phyloP scores from a whole-genome alignment of 2,797 vertebrate species.

The Trachops cirrhosus region DNA sequence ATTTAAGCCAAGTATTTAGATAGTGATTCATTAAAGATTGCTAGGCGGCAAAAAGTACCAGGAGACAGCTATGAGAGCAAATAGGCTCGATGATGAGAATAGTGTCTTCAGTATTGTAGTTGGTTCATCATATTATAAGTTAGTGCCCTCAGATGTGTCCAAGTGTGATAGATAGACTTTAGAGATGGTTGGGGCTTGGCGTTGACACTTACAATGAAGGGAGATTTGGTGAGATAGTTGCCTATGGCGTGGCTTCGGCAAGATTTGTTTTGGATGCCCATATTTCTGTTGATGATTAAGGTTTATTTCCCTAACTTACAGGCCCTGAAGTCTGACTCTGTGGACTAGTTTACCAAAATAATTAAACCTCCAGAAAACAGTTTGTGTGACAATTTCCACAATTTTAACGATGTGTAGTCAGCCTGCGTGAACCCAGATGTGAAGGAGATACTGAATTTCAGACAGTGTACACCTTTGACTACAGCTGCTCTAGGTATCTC shows the following conservation, averaged over 20 bases:
- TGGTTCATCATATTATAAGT: not conserved
- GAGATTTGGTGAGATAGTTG: not conserved
- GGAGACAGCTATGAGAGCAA: not conserved
- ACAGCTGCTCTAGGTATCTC: not conserved
- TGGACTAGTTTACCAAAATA: not conserved
- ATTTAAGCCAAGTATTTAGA: not conserved
- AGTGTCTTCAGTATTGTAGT: not conserved
- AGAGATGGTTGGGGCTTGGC: not conserved
- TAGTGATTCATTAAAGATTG: not conserved
- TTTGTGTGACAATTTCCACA: not conserved
- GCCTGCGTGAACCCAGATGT: not conserved
- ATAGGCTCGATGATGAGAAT: not conserved
- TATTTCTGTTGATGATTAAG: not conserved
- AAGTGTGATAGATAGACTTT: not conserved
- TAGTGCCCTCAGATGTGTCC: not conserved
- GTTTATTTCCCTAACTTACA: not conserved
- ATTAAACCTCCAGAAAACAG: not conserved
- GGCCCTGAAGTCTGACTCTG: not conserved
- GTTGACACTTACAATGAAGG: not conserved
- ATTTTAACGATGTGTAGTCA: not conserved
- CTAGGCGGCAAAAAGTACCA: not conserved
- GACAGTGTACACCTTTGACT: not conserved
- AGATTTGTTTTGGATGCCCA: not conserved
- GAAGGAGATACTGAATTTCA: not conserved
- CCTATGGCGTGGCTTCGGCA: not conserved